Evolutionary conservation across 2,797 vertebrate genomes (phyloP).

Genomic region (Cossypha heuglini): DNA sequence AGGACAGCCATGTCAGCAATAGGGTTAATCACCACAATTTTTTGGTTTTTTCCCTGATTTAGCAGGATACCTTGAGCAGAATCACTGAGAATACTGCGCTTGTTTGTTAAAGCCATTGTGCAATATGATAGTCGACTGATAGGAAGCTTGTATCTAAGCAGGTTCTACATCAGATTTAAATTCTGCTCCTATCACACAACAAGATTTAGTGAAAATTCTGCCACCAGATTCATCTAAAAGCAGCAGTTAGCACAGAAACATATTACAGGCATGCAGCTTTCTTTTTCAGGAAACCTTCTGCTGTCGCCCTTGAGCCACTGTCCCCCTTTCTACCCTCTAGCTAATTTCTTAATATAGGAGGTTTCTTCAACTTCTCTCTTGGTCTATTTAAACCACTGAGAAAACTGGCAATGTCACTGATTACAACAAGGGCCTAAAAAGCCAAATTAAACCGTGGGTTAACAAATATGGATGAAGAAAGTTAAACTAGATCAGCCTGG

Average conservation of each 20-base stretch:
- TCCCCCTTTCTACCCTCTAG: neutral
- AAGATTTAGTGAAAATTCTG: neutral
- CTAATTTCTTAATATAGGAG: neutral
- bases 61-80: neutral
- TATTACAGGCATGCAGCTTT: accelerated
- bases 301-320: neutral
- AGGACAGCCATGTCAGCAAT: neutral
- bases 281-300: neutral
- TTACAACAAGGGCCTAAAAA: neutral
- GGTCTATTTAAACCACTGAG: neutral
- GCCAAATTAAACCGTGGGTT: neutral
- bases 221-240: neutral
- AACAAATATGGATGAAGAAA: neutral
- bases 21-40: neutral
- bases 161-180: neutral
- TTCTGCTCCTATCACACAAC: neutral
- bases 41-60: neutral
- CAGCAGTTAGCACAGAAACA: neutral
- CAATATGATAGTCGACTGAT: neutral
- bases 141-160: neutral
- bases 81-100: accelerated
- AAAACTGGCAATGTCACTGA: neutral
- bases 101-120: neutral
- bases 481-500: neutral
- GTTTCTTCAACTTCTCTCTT: neutral